Base-by-base conservation (phyloP, 2,888 invertebrate genomes). In the Nasonovia ribisnigri region DNA sequence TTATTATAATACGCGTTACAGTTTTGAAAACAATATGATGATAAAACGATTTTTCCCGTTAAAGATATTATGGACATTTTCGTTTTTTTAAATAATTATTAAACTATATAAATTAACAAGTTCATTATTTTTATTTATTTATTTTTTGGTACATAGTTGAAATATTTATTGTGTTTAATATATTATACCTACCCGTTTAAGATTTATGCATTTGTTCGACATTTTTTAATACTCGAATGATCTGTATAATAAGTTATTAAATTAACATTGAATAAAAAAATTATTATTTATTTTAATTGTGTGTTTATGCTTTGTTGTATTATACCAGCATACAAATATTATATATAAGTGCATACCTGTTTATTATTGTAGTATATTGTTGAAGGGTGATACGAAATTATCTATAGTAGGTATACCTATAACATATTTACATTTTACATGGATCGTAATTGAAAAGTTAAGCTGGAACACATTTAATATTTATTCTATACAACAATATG, bases 81-180 rank as follows among this genome's bases (percentile, higher is more conserved):
- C n/a, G 3, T 88, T 77, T 51, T 51, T n/a, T 88, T 20, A n/a
- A 92, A 51, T n/a, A 77, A 77, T 54, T 77, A 88, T 88, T 87
- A 92, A 77, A 88, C 88, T 67, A 92, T 92, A 90, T 90, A 86
- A 90, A 90, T 93, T 90, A 93, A 93, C 93, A 93, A 43, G 60
- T 90, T 90, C 93, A 92, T 92, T 92, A 92, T 92, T 88, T 88
- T 77, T 91, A 91, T 91, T 91, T 90, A 91, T 51, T 84, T 42
- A 51, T 90, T 93, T 93, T 90, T 93, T 90, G 93, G 93, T 93
- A 90, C 67, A 87, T 93, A 93, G 93, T 93, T 87, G 42, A 93
- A 93, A 90, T 93, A 93, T 93, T 93, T 93, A 93, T 93, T 93
- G 67, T 93, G 86, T 93, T 86, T 93, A 93, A 93, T 90, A 92